Evolutionary conservation across 2,113 vertebrate species (phyloP).

Genomic region (Tringa solitaria): DNA sequence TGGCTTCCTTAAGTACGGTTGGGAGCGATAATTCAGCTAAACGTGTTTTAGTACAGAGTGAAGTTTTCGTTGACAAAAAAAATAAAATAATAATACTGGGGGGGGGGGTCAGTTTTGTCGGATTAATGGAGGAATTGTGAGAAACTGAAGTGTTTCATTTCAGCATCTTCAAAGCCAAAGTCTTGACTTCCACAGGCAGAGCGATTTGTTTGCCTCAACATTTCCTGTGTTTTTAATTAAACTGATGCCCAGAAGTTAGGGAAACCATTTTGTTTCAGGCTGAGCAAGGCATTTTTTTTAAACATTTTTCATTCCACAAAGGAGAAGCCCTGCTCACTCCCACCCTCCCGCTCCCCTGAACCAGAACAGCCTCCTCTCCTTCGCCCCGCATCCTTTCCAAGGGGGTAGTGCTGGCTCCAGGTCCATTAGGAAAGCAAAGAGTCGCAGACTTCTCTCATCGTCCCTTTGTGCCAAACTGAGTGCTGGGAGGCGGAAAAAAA

Average conservation of each 20-base stretch:
- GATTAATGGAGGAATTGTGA: not conserved
- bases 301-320: not conserved
- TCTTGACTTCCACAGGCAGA: not conserved
- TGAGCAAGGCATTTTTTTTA: not conserved
- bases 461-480: not conserved
- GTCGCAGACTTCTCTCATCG: not conserved
- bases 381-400: not conserved
- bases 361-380: not conserved
- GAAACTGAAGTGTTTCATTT: not conserved
- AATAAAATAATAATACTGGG: not conserved
- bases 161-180: not conserved
- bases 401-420: accelerated
- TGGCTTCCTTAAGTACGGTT: not conserved
- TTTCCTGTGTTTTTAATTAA: not conserved
- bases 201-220: not conserved
- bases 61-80: not conserved
- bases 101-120: not conserved
- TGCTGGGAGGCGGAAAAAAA: not conserved
- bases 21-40: not conserved
- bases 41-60: not conserved
- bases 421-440: not conserved
- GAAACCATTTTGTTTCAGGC: not conserved
- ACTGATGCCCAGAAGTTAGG: not conserved
- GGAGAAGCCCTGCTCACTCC: not conserved
- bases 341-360: not conserved